These are phyloP conservation scores for Paralichthys olivaceus DNA, from an alignment of 2,113 vertebrate genomes.

Conservation along the genomic window DNA sequence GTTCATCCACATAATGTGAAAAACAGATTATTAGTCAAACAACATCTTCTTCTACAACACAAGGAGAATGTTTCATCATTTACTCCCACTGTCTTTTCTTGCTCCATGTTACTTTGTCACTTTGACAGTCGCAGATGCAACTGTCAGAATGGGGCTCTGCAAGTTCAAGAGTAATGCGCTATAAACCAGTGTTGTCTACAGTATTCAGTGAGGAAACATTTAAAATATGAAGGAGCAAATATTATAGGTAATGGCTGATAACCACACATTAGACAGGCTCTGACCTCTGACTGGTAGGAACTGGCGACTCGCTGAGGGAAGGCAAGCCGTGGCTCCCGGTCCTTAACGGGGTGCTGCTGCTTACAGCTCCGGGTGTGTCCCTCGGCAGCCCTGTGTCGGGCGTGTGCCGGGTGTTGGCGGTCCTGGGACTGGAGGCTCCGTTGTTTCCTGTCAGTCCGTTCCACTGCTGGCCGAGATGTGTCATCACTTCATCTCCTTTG, in stretches of 20 bases:
- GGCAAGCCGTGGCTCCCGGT: slow-evolving; percentile 81
- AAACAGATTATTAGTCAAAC: neutral
- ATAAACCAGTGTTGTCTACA: no score
- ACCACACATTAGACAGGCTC: slow-evolving; percentile 10
- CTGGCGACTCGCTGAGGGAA: slow-evolving; percentile 87
- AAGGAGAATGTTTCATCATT: no score
- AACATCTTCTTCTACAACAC: no score
- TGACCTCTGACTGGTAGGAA: slow-evolving; percentile 85
- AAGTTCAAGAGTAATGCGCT: no score
- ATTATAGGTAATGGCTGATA: no score
- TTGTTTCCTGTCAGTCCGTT: slow-evolving; percentile 75
- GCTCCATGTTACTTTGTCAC: no score
- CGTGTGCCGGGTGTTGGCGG: slow-evolving; percentile 55
- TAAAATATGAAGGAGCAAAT: no score
- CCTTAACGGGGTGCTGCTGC: slow-evolving; percentile 89
- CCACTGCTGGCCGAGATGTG: slow-evolving; percentile 85
- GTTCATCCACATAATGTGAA: neutral
- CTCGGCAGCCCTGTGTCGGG: slow-evolving; percentile 72
- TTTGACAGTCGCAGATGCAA: no score
- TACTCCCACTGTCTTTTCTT: no score
- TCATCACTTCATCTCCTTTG: slow-evolving; percentile 86
- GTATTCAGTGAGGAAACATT: no score
- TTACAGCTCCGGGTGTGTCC: slow-evolving; percentile 70
- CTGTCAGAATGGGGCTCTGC: no score
- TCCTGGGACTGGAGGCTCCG: slow-evolving; percentile 60